Evolutionary conservation across 2,888 invertebrate genomes (phyloP), one percentile per base, ranked within the genome.

Genomic region (Capitulum mitella): DNA sequence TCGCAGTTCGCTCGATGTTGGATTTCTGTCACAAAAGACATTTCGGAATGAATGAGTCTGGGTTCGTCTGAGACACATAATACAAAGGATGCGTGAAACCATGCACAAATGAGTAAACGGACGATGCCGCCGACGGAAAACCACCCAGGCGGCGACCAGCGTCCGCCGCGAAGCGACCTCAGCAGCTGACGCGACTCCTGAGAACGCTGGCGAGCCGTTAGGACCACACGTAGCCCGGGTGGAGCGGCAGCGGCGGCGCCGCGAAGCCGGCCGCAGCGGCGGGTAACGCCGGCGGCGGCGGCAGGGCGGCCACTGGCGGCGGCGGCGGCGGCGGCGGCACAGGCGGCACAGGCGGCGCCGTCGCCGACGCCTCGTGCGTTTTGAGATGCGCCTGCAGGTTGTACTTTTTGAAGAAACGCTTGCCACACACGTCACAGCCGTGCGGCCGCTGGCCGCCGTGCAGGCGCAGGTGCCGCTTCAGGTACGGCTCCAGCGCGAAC

Each of bases 331-430:
- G 32, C 12, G 2, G 32, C 3, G 34, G 26, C 32, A 34, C 3
- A 5, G 64, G 34, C 64, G 32, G 26, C 37, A 12, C 26, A 1
- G 37, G 22, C 3, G 22, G 34, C 37, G 70, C 29, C 40, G 37
- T 26, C 26, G 70, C 14, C 22, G 37, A 16, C 37, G 26, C 40
- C 37, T 70, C 70, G 37, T 70, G 70, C 37, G 70, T 70, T 37
- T 70, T 70, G 34, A 70, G 22, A 26, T 70, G 70, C 70, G 70
- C 70, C 70, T 70, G 70, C 37, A 70, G 70, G 70, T 70, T 70
- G 70, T 40, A 70, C 70, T 70, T 70, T 12, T 70, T 70, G 37
- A 26, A 37, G 26, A 70, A 70, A 12, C 70, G 37, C 40, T 70
- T 70, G 26, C 70, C 70, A 26, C 70, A 70, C 26, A 26, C 22